Conservation (phyloP, 2,113 vertebrate species). For the Quiscalus mexicanus region DNA sequence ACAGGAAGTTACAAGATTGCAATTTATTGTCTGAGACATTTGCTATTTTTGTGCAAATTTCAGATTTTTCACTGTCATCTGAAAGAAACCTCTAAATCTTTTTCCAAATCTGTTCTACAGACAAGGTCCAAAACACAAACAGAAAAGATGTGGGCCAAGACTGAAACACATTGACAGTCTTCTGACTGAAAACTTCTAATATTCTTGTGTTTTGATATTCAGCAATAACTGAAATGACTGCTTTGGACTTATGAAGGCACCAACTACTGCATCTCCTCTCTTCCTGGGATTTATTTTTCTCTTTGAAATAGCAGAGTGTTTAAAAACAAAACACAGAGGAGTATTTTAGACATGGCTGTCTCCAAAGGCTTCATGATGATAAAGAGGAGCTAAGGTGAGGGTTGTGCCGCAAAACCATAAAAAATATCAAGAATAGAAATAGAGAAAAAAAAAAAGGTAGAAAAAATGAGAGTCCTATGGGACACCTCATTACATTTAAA, state of each 20-base stretch:
- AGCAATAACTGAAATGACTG: background rate
- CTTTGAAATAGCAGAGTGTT: background rate
- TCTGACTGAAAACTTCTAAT: conserved; percentile 18
- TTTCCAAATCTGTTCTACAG: background rate
- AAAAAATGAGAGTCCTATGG: background rate
- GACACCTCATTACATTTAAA: background rate
- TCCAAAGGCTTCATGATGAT: background rate
- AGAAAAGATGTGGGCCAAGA: background rate
- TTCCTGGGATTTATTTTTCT: background rate
- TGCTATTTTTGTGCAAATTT: background rate
- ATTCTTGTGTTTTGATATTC: background rate
- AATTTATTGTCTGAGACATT: background rate
- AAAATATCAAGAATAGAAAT: background rate
- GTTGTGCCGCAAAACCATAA: background rate
- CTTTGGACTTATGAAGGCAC: background rate
- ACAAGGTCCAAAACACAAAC: background rate
- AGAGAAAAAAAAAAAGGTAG: background rate
- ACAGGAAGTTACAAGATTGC: background rate
- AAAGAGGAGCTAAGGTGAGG: background rate
- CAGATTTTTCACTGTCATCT: background rate
- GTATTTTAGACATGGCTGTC: background rate
- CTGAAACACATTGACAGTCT: background rate
- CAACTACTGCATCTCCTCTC: background rate
- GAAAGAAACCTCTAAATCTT: background rate
- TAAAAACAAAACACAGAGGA: background rate